Conservation (phyloP, 1,140 invertebrate species). For the Aphaenogaster ashmeadi region DNA sequence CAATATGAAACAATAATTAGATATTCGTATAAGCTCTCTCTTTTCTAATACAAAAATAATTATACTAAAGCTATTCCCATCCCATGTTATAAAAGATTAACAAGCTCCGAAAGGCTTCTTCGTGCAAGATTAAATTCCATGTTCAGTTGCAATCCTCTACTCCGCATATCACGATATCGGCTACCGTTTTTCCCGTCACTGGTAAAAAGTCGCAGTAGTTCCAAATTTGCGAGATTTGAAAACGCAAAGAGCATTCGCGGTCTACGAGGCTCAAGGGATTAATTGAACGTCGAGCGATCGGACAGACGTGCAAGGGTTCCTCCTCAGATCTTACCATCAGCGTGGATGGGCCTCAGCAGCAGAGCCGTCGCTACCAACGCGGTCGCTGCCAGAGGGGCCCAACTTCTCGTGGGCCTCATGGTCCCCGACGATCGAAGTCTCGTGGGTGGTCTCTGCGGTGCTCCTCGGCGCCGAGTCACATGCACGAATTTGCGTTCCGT, state of each 20-base stretch:
- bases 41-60: conserved; percentile 1
- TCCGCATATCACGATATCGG: not conserved
- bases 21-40: not conserved
- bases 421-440: conserved; percentile 56
- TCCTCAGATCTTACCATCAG: conserved; percentile 80
- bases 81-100: not conserved
- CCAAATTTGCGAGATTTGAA: not conserved
- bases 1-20: conserved; percentile 6
- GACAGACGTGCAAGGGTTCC: not conserved
- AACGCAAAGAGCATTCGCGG: not conserved
- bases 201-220: not conserved
- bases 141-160: not conserved
- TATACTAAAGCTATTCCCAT: not conserved
- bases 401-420: conserved; percentile 78
- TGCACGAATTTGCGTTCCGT: conserved; percentile 57
- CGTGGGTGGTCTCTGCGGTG: conserved; percentile 28
- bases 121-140: not conserved
- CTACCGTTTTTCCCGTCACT: not conserved
- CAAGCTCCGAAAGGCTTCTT: not conserved
- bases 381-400: conserved; percentile 79
- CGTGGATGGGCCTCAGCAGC: conserved; percentile 76
- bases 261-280: not conserved
- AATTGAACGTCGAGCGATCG: not conserved
- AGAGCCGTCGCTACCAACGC: conserved; percentile 80
- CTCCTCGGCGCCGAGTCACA: conserved; percentile 65